Percentiles rank a stretch among this genome's conserved stretches.
These are phyloP conservation scores for Electrona antarctica DNA, from an alignment of 2,113 vertebrate species.

Conservation along the genomic window DNA sequence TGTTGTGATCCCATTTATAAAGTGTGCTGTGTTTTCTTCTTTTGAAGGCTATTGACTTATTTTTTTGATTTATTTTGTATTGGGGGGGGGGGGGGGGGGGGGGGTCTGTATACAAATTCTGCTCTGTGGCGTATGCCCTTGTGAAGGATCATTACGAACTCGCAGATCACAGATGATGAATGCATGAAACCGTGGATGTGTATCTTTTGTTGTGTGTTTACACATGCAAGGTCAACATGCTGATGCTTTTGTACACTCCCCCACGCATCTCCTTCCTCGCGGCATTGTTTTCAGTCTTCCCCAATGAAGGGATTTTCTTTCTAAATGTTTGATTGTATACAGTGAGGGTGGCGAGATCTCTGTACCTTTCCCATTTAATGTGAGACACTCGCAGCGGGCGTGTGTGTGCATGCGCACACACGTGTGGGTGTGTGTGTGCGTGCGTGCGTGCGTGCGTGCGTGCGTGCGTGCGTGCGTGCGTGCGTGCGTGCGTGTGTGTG, in stretches of 20 bases:
- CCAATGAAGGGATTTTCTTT: conserved; percentile 8
- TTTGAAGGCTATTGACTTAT: not conserved
- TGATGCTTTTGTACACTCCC: not conserved
- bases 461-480: conserved; percentile 1
- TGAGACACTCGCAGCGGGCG: conserved; percentile 22
- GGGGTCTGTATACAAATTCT: not conserved
- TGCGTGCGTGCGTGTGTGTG: not conserved
- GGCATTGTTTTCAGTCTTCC: not conserved
- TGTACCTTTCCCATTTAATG: conserved; percentile 28
- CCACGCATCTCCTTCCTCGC: not conserved
- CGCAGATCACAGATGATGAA: not conserved
- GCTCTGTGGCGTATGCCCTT: conserved; percentile 19
- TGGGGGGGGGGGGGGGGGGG: not conserved
- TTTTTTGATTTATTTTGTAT: not conserved
- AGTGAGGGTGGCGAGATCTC: not conserved
- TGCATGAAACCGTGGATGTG: conserved; percentile 19
- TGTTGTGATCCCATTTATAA: conserved; percentile 11
- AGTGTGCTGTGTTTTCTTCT: conserved; percentile 29
- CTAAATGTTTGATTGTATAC: conserved; percentile 19
- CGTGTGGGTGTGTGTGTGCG: conserved; percentile 1
- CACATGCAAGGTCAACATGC: not conserved
- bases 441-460: conserved; percentile 5
- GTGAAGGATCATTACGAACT: conserved; percentile 4
- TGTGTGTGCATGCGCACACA: not conserved
- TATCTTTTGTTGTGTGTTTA: conserved; percentile 1